phyloP scores from a whole-genome alignment of 2,113 vertebrate genomes.

The Nothoprocta pentlandii region DNA sequence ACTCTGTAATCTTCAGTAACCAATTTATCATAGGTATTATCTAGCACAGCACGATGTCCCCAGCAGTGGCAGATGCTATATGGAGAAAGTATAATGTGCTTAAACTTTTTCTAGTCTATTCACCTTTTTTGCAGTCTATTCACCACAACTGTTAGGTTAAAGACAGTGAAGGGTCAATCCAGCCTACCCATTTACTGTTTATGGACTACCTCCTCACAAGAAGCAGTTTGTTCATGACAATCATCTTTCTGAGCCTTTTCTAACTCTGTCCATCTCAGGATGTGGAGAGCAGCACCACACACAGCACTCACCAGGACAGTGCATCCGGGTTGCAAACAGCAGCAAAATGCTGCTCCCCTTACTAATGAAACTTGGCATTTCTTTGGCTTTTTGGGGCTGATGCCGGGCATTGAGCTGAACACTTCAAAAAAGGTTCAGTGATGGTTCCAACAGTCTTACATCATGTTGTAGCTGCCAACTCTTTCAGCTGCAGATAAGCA shows the following conservation, averaged over 20 bases:
- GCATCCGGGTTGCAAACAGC: background rate
- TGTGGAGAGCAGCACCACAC: background rate
- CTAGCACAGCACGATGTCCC: background rate
- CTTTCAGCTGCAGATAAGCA: background rate
- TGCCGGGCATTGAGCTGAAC: background rate
- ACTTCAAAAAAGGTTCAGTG: background rate
- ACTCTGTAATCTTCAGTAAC: background rate
- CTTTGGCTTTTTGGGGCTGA: background rate
- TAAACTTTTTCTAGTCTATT: background rate
- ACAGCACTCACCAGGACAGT: background rate
- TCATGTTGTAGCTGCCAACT: background rate
- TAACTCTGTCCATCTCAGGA: background rate
- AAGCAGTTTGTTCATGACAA: accelerated
- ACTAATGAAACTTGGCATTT: accelerated
- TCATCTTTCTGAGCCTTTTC: background rate
- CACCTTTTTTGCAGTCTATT: background rate
- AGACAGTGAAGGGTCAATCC: background rate
- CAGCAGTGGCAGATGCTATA: background rate
- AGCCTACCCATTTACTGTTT: background rate
- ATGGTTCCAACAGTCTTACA: background rate
- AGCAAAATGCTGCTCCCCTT: accelerated
- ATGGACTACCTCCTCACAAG: background rate
- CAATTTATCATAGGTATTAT: background rate
- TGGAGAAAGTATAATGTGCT: background rate
- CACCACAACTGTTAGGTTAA: background rate